These are phyloP conservation scores for Elephantulus edwardii DNA, from an alignment of 2,113 vertebrate genomes.

Conservation along the genomic window DNA sequence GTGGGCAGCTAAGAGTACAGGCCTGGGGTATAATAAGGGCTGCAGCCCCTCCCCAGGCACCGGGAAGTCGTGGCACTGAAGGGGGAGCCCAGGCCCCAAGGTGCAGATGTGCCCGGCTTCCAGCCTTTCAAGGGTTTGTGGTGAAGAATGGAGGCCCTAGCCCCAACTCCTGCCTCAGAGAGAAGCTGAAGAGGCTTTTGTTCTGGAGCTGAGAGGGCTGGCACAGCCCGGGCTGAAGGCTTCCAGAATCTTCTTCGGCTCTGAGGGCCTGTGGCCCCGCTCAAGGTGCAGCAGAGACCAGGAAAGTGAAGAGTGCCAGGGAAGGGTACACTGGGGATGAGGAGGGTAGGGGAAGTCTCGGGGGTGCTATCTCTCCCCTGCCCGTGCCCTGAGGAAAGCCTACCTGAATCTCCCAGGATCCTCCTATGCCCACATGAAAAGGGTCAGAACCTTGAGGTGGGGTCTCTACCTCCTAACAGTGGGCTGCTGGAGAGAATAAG, in stretches of 20 bases:
- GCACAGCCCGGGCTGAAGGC: background rate
- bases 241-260: background rate
- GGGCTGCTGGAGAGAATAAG: background rate
- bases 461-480: background rate
- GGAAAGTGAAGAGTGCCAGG: background rate
- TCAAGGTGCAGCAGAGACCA: background rate
- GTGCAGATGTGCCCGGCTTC: background rate
- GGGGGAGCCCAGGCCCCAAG: slow-evolving; percentile 58
- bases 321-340: background rate
- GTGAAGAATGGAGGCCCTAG: background rate
- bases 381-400: background rate
- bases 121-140: background rate
- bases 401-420: background rate
- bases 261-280: background rate
- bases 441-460: background rate
- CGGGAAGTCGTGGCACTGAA: background rate
- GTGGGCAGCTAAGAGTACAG: slow-evolving; percentile 12
- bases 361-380: background rate
- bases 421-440: background rate
- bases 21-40: slow-evolving; percentile 16
- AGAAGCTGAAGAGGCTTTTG: background rate
- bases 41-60: background rate
- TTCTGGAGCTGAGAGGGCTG: background rate
- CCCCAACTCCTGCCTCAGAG: background rate
- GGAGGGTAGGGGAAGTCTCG: background rate